Evolutionary conservation across 2,888 invertebrate genomes (phyloP).

Genomic region (Sialis lutaria): DNA sequence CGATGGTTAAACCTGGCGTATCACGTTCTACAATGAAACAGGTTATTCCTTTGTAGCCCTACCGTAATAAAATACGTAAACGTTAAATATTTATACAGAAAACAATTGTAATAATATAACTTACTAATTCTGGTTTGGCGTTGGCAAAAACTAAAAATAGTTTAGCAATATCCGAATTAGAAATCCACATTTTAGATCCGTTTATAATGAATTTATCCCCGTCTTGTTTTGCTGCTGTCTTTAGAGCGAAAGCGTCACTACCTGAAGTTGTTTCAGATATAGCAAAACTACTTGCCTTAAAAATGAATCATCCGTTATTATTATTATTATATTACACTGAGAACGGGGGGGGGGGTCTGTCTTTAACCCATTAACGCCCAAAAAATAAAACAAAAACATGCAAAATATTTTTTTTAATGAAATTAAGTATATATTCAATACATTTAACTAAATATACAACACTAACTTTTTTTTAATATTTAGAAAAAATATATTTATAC

Average conservation of each 20-base stretch:
- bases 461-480: too few relatives aligned
- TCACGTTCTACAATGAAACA: constrained; percentile 86
- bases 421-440: too few relatives aligned
- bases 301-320: constrained; percentile 7
- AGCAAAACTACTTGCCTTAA: constrained; percentile 80
- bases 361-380: too few relatives aligned
- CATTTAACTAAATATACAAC: too few relatives aligned
- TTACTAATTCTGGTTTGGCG: constrained; percentile 68
- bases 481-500: too few relatives aligned
- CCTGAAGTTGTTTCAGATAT: constrained; percentile 82
- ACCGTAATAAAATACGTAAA: constrained; percentile 12
- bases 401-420: too few relatives aligned
- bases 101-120: constrained; percentile 11
- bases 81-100: too few relatives aligned
- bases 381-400: too few relatives aligned
- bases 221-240: constrained; percentile 79
- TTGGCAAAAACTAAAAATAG: constrained; percentile 92
- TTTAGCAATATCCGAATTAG: constrained; percentile 85
- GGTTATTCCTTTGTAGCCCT: constrained; percentile 93
- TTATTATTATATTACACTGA: not conserved
- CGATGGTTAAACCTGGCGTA: constrained; percentile 73
- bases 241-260: constrained; percentile 90
- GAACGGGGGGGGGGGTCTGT: not conserved
- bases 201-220: constrained; percentile 76
- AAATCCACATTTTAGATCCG: constrained; percentile 97